Evolutionary conservation across 2,113 vertebrate species (phyloP).

Genomic region (Hippocampus mohnikei): DNA sequence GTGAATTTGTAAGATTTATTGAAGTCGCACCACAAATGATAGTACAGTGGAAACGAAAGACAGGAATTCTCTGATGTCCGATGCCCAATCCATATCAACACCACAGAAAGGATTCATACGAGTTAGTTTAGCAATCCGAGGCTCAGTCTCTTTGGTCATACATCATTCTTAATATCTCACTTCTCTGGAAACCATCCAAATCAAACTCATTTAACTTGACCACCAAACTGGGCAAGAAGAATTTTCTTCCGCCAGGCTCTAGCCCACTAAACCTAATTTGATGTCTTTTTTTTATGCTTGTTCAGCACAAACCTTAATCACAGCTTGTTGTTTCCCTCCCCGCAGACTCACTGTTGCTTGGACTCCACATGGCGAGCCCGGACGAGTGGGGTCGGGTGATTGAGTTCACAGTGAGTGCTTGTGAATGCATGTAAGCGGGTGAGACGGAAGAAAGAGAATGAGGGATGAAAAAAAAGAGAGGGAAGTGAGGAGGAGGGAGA

Average conservation of each 20-base stretch:
- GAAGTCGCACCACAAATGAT: no score
- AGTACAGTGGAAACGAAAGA: no score
- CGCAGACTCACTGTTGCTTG: slow-evolving; percentile 18
- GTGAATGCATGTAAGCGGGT: slow-evolving; percentile 12
- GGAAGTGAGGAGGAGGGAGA: slow-evolving; percentile 16
- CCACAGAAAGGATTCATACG: neutral
- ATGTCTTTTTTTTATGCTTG: slow-evolving; percentile 36
- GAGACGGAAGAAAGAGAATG: neutral
- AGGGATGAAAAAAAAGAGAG: neutral
- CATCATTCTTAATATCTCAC: slow-evolving; percentile 19
- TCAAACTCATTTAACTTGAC: slow-evolving; percentile 19
- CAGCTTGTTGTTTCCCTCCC: slow-evolving; percentile 41
- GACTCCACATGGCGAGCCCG: slow-evolving; percentile 26
- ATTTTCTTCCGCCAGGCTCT: slow-evolving; percentile 1
- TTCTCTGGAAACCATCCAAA: slow-evolving; percentile 15
- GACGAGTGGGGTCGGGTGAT: slow-evolving; percentile 45
- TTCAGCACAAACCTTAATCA: slow-evolving; percentile 46
- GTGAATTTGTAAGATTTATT: no score
- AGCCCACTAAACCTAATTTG: slow-evolving; percentile 24
- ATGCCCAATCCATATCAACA: neutral
- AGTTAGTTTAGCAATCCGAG: slow-evolving; percentile 1
- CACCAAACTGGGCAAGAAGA: slow-evolving; percentile 10
- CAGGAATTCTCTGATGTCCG: neutral
- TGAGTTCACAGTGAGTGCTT: slow-evolving; percentile 45
- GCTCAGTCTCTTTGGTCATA: neutral